Percentiles rank a stretch among this genome's conserved stretches.
Conservation (phyloP, 2,113 vertebrate genomes). For the Catagonus wagneri region DNA sequence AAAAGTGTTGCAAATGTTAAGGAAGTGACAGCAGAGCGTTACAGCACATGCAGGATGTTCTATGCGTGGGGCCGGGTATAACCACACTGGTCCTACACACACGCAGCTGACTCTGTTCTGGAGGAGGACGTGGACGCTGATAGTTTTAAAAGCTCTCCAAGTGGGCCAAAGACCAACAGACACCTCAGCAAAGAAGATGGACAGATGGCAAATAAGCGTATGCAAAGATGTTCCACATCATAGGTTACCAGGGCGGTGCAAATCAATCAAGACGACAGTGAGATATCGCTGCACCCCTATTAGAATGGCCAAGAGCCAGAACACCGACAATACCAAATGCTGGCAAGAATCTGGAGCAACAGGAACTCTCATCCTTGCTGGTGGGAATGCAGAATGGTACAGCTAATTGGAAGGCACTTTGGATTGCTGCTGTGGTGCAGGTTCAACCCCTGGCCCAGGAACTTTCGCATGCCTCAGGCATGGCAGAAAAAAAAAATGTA, state of each 20-base stretch:
- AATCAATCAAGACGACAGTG: not conserved
- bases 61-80: too few relatives aligned
- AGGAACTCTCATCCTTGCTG: not conserved
- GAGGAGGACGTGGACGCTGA: too few relatives aligned
- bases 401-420: not conserved
- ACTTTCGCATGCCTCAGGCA: too few relatives aligned
- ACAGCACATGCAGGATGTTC: not conserved
- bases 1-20: not conserved
- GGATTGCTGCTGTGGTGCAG: too few relatives aligned
- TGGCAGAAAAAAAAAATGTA: too few relatives aligned
- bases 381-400: not conserved
- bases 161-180: not conserved
- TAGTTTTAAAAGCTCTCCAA: not conserved
- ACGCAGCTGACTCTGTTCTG: accelerated
- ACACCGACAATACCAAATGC: not conserved
- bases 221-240: not conserved
- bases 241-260: not conserved
- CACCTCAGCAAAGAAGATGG: not conserved
- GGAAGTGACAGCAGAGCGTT: not conserved
- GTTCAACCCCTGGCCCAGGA: too few relatives aligned
- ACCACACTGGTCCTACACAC: accelerated
- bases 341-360: not conserved
- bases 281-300: not conserved
- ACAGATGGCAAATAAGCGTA: not conserved
- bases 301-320: not conserved